Conservation (phyloP, 2,113 vertebrate genomes). For the Ctenodactylus gundi region DNA sequence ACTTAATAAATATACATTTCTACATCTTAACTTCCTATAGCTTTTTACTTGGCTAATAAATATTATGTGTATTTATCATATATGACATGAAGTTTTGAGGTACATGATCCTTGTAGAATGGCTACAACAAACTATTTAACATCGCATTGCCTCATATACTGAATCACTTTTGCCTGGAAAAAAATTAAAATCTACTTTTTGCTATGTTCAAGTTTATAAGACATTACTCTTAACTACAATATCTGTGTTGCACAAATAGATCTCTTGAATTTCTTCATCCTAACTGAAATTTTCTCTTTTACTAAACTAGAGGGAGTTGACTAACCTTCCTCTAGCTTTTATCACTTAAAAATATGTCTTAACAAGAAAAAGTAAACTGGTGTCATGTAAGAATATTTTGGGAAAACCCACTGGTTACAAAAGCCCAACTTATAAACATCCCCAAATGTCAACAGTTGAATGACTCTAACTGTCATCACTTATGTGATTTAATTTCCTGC, state of each 20-base stretch:
- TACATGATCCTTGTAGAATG: neutral
- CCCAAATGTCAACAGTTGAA: neutral
- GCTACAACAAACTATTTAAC: neutral
- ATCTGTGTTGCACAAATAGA: neutral
- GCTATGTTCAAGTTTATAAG: neutral
- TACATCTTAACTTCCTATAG: neutral
- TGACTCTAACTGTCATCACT: conserved; percentile 47
- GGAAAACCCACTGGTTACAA: conserved; percentile 10
- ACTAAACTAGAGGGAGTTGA: too few relatives aligned
- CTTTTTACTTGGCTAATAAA: neutral
- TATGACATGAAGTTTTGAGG: neutral
- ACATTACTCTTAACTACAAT: neutral
- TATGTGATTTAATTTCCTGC: conserved; percentile 44
- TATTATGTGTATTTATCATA: neutral
- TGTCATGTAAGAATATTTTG: neutral
- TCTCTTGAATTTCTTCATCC: neutral
- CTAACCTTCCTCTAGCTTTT: neutral
- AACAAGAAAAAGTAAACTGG: neutral
- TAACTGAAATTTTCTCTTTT: too few relatives aligned
- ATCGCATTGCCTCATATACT: too few relatives aligned
- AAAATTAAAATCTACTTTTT: neutral
- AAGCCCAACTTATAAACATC: conserved; percentile 24
- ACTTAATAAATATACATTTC: neutral
- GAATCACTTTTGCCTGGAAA: neutral
- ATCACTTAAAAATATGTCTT: conserved; percentile 20